Base-by-base conservation (phyloP, 2,113 vertebrate genomes). In the Pipa parva region DNA sequence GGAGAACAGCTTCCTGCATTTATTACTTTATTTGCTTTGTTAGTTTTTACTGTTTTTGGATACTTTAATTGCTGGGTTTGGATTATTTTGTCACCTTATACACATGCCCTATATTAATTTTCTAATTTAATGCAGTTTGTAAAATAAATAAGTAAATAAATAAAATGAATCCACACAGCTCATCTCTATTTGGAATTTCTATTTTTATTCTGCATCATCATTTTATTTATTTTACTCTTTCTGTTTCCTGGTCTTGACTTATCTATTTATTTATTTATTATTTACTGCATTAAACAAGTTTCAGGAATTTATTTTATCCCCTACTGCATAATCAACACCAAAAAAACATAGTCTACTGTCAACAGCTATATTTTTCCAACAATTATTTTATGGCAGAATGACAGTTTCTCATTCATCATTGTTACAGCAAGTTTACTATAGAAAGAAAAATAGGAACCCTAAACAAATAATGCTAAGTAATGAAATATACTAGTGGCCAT, bases 331-430 rank as follows among this genome's bases (percentile, higher is more conserved):
- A 58, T 66, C 12, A 58, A 58, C 21, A 11, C 2, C 20, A 42
- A 17, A 63, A 63, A 42, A 63, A 63, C 62, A 63, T 31, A 63
- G 49, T 33, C 62, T 26, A 25, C 62, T 63, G 49, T 63, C 49
- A 63, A 22, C 37, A 66, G 46, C 54, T 66, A 48, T 66, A 58
- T 66, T 58, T 66, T 29, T n/a, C 26, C 21, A 46, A 27, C 39
- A 29, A 48, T 66, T 66, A 58, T 66, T 66, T 57, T 27, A 28
- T 58, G 50, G 37, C 39, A 49, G 63, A 55, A 48, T 66, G 63
- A 58, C 63, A 66, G 42, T 58, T 49, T 25, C 42, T 58, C 52
- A 58, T 66, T 66, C 63, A 58, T 66, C 63, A 58, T 26, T 58
- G 39, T 29, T 58, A 33, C 26, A 20, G 20, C 22, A 58, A 58